Evolutionary conservation across 2,113 vertebrate species (phyloP).

Genomic region (Myrmecobius fasciatus): DNA sequence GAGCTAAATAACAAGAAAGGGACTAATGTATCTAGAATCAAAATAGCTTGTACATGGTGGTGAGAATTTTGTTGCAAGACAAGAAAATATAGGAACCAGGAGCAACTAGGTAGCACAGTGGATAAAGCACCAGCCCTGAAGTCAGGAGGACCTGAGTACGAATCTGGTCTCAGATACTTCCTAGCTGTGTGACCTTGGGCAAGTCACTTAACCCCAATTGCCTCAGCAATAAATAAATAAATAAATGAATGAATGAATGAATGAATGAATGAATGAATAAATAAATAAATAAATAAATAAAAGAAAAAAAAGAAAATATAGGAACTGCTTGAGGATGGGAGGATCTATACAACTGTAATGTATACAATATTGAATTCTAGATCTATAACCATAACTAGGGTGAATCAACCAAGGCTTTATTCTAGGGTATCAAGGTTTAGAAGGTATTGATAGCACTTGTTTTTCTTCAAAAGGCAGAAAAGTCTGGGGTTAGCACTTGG

Average conservation of each 20-base stretch:
- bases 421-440: background rate
- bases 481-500: background rate
- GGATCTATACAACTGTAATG: background rate
- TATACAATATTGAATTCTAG: background rate
- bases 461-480: background rate
- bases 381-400: background rate
- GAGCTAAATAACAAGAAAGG: background rate
- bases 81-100: background rate
- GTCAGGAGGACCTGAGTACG: too few relatives aligned
- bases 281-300: too few relatives aligned
- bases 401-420: background rate
- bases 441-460: background rate
- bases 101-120: too few relatives aligned
- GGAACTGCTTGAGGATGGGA: background rate
- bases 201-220: too few relatives aligned
- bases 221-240: too few relatives aligned
- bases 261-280: too few relatives aligned
- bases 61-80: background rate
- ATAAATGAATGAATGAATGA: too few relatives aligned
- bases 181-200: too few relatives aligned
- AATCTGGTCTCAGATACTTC: too few relatives aligned
- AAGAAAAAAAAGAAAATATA: background rate
- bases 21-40: background rate
- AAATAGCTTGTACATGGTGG: background rate
- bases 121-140: too few relatives aligned